phyloP scores from a whole-genome alignment of 1,140 invertebrate genomes.

The Reticulitermes speratus region DNA sequence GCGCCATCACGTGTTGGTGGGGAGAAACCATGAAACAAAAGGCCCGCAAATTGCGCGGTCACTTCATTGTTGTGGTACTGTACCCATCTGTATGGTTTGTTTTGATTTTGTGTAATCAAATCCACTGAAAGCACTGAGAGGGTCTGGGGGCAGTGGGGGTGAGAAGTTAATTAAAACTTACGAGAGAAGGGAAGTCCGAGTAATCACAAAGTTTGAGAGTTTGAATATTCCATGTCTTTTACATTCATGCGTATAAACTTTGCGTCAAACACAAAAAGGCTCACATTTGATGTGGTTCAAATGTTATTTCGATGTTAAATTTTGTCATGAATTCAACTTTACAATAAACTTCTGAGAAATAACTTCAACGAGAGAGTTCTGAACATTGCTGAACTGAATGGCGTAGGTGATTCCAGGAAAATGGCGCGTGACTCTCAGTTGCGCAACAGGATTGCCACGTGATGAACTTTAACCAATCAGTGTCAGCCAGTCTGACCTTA shows the following conservation, averaged over 20 bases:
- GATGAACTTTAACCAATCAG: no score
- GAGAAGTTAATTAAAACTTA: constrained; percentile 19
- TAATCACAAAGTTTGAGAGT: neutral
- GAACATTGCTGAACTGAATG: no score
- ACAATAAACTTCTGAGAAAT: no score
- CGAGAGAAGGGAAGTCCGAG: neutral
- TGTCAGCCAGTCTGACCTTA: no score
- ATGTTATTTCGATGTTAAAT: neutral
- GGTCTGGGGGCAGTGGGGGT: neutral
- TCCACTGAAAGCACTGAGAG: neutral
- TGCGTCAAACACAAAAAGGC: neutral
- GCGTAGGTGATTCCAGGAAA: no score
- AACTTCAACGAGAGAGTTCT: no score
- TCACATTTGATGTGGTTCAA: neutral
- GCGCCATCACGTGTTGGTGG: neutral
- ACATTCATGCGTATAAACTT: neutral
- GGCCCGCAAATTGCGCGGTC: neutral
- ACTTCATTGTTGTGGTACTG: constrained; percentile 11
- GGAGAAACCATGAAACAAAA: neutral
- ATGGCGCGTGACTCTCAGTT: no score
- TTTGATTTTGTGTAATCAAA: neutral
- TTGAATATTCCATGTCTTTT: neutral
- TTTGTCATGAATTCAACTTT: no score
- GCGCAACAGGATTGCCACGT: no score
- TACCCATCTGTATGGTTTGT: neutral